These are phyloP conservation scores for Athene cunicularia DNA, from an alignment of 2,113 vertebrate genomes.

Conservation along the genomic window DNA sequence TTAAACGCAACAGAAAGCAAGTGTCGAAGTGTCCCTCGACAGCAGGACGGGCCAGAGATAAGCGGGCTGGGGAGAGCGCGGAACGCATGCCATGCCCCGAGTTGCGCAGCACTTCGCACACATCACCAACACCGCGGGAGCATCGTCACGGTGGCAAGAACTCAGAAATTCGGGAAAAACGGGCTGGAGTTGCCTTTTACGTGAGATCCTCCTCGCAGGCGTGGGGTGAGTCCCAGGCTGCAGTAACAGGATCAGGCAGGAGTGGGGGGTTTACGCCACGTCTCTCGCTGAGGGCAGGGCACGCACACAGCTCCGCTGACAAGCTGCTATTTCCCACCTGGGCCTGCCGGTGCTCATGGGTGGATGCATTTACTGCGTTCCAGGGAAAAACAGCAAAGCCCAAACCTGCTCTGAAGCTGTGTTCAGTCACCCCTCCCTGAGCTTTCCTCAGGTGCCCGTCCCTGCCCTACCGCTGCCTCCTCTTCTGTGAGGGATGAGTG, in stretches of 20 bases:
- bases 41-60: background rate
- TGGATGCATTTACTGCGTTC: rapidly evolving
- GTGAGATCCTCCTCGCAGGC: no score
- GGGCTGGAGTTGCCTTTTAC: no score
- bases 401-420: background rate
- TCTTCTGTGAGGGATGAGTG: background rate
- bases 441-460: background rate
- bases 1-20: rapidly evolving
- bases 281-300: background rate
- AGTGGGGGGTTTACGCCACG: rapidly evolving
- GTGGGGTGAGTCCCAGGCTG: background rate
- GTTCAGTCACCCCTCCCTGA: background rate
- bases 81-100: background rate
- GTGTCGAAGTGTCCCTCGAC: rapidly evolving
- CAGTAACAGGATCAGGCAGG: background rate
- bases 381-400: background rate
- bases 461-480: background rate
- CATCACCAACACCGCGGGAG: rapidly evolving
- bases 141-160: rapidly evolving
- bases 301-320: rapidly evolving
- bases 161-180: background rate
- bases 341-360: background rate
- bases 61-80: no score
- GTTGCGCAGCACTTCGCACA: background rate
- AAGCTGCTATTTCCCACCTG: background rate